Base-by-base conservation (phyloP, 2,888 invertebrate genomes). In the Palloptera scutellata region DNA sequence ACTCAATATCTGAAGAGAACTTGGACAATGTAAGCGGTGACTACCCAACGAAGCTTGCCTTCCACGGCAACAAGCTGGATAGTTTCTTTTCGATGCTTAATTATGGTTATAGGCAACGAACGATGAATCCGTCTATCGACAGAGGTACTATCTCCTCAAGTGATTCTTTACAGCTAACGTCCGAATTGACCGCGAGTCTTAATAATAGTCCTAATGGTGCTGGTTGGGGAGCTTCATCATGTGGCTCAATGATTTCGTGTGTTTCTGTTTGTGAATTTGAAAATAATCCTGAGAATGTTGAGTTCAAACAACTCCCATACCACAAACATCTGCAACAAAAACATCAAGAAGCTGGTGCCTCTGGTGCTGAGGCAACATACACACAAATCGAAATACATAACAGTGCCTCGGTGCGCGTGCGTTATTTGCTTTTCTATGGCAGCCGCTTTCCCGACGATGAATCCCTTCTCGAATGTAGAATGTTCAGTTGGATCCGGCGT, bases 181-280 rank as follows among this genome's bases (percentile, higher is more conserved):
- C 89, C 74, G 93, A 94, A 78, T 85, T 94, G 73, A 89, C 89
- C 63, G 88, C 92, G 19, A 91, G 91, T 75, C 85, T 94, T 75
- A 88, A 89, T 43, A 91, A 90, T 78, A 92, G 93, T 78, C 92
- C 91, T 42, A 88, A 88, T 72, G 91, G 89, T n/a, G 89, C 88
- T 77, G 88, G 91, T 12, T 92, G 95, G 94, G 89, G 90, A 30
- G 89, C 89, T 11, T 94, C 94, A 76, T 84, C 88, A 68, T 87
- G 94, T 61, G 95, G 95, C 1, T 88, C 89, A n/a, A 88, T 90
- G 72, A 85, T 94, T 61, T 91, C 92, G 52, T 91, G 92, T 79
- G 87, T 95, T 58, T 94, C 93, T 2, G 85, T 95, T 70, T 92
- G 94, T 84, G 93, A 95, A 86, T 88, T 93, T 63, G 88, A 94